These are phyloP conservation scores for Clanis bilineata DNA, from an alignment of 2,888 invertebrate species.

Conservation along the genomic window DNA sequence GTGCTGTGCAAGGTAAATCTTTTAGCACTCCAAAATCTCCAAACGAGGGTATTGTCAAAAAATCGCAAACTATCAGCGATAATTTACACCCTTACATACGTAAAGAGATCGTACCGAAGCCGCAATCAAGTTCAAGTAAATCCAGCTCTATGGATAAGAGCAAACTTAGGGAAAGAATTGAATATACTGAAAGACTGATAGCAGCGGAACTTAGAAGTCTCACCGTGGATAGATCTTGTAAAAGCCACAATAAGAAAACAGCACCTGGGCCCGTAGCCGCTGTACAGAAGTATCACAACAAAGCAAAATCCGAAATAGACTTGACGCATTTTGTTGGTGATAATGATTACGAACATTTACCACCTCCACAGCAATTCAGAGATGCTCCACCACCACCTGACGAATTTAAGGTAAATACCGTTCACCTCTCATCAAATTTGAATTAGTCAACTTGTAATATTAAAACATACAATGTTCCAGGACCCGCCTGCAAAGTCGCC, in stretches of 20 bases:
- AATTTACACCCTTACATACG: conserved; percentile 78
- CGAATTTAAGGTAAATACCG: conserved; percentile 80
- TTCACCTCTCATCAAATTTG: conserved; percentile 13
- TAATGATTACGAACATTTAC: conserved; percentile 87
- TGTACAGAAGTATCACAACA: conserved; percentile 66
- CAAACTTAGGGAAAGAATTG: conserved; percentile 71
- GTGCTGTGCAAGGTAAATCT: conserved; percentile 70
- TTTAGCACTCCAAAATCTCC: conserved; percentile 53
- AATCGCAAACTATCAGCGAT: conserved; percentile 73
- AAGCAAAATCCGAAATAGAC: conserved; percentile 84
- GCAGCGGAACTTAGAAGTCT: conserved; percentile 75
- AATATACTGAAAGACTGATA: conserved; percentile 75
- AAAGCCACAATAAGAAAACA: conserved; percentile 54
- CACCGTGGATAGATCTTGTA: conserved; percentile 68
- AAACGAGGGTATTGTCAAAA: conserved; percentile 67
- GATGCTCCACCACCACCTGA: conserved; percentile 91
- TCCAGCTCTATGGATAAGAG: conserved; percentile 54
- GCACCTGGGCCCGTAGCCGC: conserved; percentile 47
- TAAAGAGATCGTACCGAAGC: conserved; percentile 68
- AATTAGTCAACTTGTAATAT: conserved; percentile 18
- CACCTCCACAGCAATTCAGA: conserved; percentile 92
- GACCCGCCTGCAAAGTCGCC: conserved; percentile 75
- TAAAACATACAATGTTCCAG: conserved; percentile 36
- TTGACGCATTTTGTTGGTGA: conserved; percentile 79
- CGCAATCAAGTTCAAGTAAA: conserved; percentile 39